phyloP scores from a whole-genome alignment of 2,888 invertebrate species.

The Muschampia plurimacula region DNA sequence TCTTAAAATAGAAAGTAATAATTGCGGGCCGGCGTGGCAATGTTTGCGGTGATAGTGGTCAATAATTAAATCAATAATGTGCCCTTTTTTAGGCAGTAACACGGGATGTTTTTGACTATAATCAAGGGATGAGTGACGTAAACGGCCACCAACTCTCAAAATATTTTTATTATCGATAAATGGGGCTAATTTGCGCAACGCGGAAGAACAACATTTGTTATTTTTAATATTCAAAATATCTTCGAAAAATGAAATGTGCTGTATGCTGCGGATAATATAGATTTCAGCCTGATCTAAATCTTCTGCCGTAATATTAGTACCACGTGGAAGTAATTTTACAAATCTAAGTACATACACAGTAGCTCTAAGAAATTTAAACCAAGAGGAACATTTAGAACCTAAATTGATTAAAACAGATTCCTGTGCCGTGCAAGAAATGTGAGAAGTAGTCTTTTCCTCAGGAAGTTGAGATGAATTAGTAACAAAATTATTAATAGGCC shows the following conservation, averaged over 20 bases:
- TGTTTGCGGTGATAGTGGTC: constrained; percentile 28
- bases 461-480: neutral
- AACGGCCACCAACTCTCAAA: constrained; percentile 1
- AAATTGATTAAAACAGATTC: neutral
- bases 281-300: constrained; percentile 18
- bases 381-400: constrained; percentile 15
- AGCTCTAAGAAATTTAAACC: constrained; percentile 15
- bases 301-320: neutral
- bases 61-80: constrained; percentile 13
- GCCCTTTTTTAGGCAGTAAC: neutral
- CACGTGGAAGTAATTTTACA: constrained; percentile 6
- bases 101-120: neutral
- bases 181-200: constrained; percentile 11
- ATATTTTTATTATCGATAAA: constrained; percentile 7
- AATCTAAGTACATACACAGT: constrained; percentile 8
- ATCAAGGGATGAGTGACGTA: neutral
- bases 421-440: neutral
- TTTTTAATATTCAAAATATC: neutral
- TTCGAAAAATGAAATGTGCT: neutral
- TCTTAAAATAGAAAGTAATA: constrained; percentile 29
- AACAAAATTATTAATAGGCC: neutral
- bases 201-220: constrained; percentile 1
- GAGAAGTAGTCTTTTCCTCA: neutral
- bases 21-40: constrained; percentile 8
- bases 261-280: constrained; percentile 2